Base-by-base conservation (phyloP, 2,797 vertebrate species). In the Eulemur albifrons region DNA sequence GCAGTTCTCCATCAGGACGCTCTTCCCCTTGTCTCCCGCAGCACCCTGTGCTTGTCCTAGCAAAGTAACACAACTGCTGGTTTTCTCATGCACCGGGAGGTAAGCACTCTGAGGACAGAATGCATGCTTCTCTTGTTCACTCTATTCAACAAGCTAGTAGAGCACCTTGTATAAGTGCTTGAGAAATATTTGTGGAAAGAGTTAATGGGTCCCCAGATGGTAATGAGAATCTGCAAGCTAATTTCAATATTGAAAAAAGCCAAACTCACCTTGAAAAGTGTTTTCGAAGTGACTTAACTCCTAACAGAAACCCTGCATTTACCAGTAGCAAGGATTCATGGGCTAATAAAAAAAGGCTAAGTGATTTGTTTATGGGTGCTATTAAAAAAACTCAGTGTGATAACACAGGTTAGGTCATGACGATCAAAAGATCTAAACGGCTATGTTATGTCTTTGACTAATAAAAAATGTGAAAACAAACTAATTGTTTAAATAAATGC, bases 401-500 rank as follows among this genome's bases (percentile, higher is more conserved):
- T 63, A 88, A 92, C 10, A 43, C 35, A 61, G 45, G 54, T 80
- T 94, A 18, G 75, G 40, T 65, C 79, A 93, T 35, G 65, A 80
- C 76, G 93, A 83, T 93, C 69, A 59, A 81, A 92, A 61, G 38
- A 96, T 94, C 40, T 93, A 90, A 94, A 79, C 83, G 73, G 30
- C 40, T 72, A 87, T 57, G 70, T 65, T 87, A 67, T 80, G 52
- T 82, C 81, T 92, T 75, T 43, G 67, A 57, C 67, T 80, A 82
- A 93, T 87, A 93, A 94, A 89, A 81, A 79, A 48, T 67, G 30
- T 81, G 84, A 87, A 96, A 81, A 86, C 69, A 94, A 92, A 75
- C 18, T 45, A 79, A 86, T 45, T 69, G 23, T 83, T 93, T 83
- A 80, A 76, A 76, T 85, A 79, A 90, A 72, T 90, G 75, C 1